Evolutionary conservation across 37 sponge, comb jelly and placozoan genomes (phyloP).

Genomic region (Eunapius fragilis): DNA sequence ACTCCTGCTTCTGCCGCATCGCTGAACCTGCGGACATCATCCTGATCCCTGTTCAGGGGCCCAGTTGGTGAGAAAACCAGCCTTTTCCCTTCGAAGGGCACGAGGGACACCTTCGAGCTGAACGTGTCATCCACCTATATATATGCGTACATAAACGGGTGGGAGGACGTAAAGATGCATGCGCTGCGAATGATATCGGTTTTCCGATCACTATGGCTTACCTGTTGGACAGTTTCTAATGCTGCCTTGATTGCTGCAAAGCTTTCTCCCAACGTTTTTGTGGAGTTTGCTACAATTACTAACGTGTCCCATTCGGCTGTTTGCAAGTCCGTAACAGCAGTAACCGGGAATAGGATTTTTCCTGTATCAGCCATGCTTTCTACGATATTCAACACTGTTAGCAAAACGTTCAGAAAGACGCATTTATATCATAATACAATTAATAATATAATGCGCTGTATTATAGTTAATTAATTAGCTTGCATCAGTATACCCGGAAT

Average conservation of each 20-base stretch:
- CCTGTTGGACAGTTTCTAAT: not conserved
- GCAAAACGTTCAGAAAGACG: too few relatives aligned
- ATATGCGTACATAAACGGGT: not conserved
- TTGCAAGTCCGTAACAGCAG: not conserved
- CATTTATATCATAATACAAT: too few relatives aligned
- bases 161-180: too few relatives aligned
- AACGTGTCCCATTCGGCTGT: not conserved
- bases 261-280: not conserved
- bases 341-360: not conserved
- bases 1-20: conserved; percentile 48
- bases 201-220: too few relatives aligned
- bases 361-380: not conserved
- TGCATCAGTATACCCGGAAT: too few relatives aligned
- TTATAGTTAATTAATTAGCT: too few relatives aligned
- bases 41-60: conserved; percentile 50
- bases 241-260: not conserved
- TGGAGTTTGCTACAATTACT: not conserved
- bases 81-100: not conserved
- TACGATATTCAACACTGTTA: not conserved
- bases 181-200: too few relatives aligned
- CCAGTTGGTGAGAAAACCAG: conserved; percentile 59
- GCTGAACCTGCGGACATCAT: conserved; percentile 43
- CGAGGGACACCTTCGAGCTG: not conserved
- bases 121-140: not conserved
- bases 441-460: too few relatives aligned